Evolutionary conservation across 1,140 invertebrate species (phyloP), one percentile per base, ranked within the genome.

Genomic region (Hylaeus volcanicus): DNA sequence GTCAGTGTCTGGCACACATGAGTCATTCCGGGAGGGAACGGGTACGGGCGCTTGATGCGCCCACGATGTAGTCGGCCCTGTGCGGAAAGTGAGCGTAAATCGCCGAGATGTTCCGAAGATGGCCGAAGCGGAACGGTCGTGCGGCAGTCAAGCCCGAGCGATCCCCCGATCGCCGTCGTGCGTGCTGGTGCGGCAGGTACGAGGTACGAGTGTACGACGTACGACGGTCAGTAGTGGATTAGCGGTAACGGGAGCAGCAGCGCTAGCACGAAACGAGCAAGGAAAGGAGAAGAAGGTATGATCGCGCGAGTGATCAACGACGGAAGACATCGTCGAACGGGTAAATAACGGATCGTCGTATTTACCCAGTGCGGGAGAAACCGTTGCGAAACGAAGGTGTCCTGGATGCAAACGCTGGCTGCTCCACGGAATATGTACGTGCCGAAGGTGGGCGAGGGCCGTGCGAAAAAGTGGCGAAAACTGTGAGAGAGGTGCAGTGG

Each of bases 71-170:
- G 69, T 14, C 84, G 78, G 3, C 63, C 41, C 84, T 85, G 83
- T 70, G 65, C 74, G 53, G 74, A 77, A 64, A 77, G 80, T 77
- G 74, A 72, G 75, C 80, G 80, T 43, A 69, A 48, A 45, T 2
- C 5, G 43, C 8, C 74, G 83, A 74, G 51, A 8, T 6, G 26
- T 12, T 3, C 15, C 86, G 88, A 77, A 81, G 53, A 77, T 65
- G 58, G 56, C 84, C 86, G 87, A 89, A 58, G 43, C n/a, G 41
- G 0, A 55, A 26, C 69, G 56, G 51, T 74, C 68, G 74, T 76
- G 72, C 83, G 79, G 63, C 85, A 83, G 85, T 87, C 86, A 84
- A 84, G 84, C 58, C 74, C 79, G 87, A 88, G 84, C 74, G 80
- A 86, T 74, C 78, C 68, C 83, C 81, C 75, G 82, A 85, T 85